Base-by-base conservation (phyloP, 2,113 vertebrate species). In the Neodontobutis hainanensis region DNA sequence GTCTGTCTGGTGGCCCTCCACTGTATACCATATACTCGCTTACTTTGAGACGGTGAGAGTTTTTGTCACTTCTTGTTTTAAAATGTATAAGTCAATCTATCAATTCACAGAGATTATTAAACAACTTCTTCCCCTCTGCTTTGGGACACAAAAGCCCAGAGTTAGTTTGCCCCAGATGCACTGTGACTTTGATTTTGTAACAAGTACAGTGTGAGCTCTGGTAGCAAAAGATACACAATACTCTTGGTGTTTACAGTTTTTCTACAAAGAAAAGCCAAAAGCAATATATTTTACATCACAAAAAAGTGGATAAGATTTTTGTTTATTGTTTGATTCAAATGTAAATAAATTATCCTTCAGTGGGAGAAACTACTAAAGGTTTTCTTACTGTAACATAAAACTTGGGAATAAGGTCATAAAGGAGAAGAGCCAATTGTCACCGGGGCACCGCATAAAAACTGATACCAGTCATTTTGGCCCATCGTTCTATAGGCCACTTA, bases 391-490 rank as follows among this genome's bases (percentile, higher is more conserved):
- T n/a, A 55, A 55, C 35, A 12, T n/a, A n/a, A 55, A 55, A 55
- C 52, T 34, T 55, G 52, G 52, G 52, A 55, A 55, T 12, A n/a
- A 34, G 61, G 52, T 34, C 72, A 49, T 57, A 42, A 59, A 48
- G 59, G 60, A 59, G 64, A 73, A 58, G 66, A 32, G 1, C 35
- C 62, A 44, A 73, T 80, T 87, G 78, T 85, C 70, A 69, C 57
- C 66, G 47, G n/a, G 34, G 55, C 74, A 61, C 74, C 75, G 68
- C 75, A 74, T 49, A 40, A 53, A 75, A 83, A 81, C 60, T 45
- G 65, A 79, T 75, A 68, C 51, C 57, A 76, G 38, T 75, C 69
- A 74, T 75, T 82, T 77, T n/a, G 6, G 75, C 78, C 48, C 59
- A 51, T 55, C 61, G 62, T 61, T 74, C 60, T 56, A 42, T 48